Conservation (phyloP, 92 coral and sea anemone genomes). For the Epizoanthus rinbou region DNA sequence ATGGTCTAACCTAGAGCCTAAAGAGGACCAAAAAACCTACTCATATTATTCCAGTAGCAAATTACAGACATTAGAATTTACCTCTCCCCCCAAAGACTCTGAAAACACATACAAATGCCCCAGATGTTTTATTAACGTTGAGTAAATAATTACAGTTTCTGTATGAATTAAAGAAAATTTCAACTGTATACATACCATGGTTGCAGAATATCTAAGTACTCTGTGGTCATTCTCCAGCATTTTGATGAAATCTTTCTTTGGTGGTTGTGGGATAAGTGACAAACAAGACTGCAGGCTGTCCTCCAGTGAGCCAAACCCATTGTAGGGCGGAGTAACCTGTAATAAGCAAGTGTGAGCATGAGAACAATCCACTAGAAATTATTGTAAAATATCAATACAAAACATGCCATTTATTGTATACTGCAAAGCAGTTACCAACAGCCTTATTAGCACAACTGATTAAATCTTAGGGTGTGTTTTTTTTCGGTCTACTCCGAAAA, state of each 20-base stretch:
- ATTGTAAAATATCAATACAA: too few species aligned
- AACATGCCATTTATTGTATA: background rate
- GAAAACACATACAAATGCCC: too few species aligned
- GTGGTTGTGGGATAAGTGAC: constrained; percentile 97
- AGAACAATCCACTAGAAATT: background rate
- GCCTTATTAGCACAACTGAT: background rate
- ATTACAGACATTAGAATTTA: too few species aligned
- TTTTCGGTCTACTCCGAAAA: too few species aligned
- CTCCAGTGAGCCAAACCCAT: constrained; percentile 96
- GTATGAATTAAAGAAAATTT: background rate
- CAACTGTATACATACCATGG: constrained; percentile 67
- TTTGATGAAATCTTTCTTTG: constrained; percentile 97
- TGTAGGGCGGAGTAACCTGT: constrained; percentile 94
- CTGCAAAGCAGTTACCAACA: too few species aligned
- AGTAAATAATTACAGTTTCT: too few species aligned
- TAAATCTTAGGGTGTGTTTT: background rate
- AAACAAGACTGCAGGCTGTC: constrained; percentile 98
- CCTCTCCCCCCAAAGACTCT: too few species aligned
- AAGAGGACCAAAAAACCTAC: too few species aligned
- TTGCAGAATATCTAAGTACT: constrained; percentile 94
- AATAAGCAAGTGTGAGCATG: background rate
- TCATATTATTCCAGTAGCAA: too few species aligned
- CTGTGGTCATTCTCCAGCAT: constrained; percentile 99
- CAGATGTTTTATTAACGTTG: too few species aligned
- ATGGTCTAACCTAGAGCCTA: background rate